Conservation (phyloP, 1,140 invertebrate genomes). For the Diabrotica undecimpunctata region DNA sequence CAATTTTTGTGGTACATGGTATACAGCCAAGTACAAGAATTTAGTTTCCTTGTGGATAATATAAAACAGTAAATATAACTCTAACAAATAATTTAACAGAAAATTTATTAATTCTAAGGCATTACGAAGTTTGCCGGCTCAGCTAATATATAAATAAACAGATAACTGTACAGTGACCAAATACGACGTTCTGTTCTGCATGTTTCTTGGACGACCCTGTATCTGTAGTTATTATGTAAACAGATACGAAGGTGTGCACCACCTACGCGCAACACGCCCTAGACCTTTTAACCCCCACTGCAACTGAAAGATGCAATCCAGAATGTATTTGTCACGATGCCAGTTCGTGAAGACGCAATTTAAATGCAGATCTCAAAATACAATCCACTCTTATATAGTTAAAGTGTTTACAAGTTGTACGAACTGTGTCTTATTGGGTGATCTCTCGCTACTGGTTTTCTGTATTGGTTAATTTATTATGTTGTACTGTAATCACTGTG, state of each 20-base stretch:
- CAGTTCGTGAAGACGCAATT: slow-evolving; percentile 26
- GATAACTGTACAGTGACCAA: too few species aligned
- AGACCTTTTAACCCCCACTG: slow-evolving; percentile 14
- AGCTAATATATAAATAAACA: too few species aligned
- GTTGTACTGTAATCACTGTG: not conserved
- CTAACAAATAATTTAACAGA: too few species aligned
- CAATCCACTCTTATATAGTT: slow-evolving; percentile 20
- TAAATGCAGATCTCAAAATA: slow-evolving; percentile 26
- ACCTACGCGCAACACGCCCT: slow-evolving; percentile 12
- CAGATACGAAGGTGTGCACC: slow-evolving; percentile 20
- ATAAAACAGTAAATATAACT: too few species aligned
- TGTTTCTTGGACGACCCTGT: too few species aligned
- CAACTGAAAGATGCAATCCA: slow-evolving; percentile 24
- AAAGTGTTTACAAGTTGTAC: slow-evolving; percentile 28
- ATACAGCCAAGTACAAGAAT: too few species aligned
- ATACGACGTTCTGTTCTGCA: too few species aligned
- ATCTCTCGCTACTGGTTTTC: slow-evolving; percentile 11
- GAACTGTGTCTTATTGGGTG: slow-evolving; percentile 14
- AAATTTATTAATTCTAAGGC: too few species aligned
- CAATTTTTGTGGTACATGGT: too few species aligned
- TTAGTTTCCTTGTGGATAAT: too few species aligned
- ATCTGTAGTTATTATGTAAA: slow-evolving; percentile 29
- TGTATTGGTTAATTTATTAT: slow-evolving; percentile 1
- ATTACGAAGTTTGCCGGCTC: too few species aligned
- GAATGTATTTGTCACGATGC: slow-evolving; percentile 29